Base-by-base conservation (phyloP, 2,113 vertebrate species). In the Xenopus laevis region DNA sequence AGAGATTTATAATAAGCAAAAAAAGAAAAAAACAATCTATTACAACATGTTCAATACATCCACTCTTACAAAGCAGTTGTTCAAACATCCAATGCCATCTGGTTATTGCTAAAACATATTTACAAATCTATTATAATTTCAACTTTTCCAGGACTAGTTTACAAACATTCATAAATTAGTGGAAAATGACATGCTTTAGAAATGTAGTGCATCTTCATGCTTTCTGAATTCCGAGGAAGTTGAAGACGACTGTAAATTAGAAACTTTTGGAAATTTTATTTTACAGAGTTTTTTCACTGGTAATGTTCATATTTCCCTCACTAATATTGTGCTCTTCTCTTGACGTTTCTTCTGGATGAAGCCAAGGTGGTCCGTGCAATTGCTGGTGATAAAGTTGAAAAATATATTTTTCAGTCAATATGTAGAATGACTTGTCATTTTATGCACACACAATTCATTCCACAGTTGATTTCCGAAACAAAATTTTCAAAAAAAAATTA, bases 81-180 rank as follows among this genome's bases (percentile, higher is more conserved):
- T 71, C 68, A 72, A 78, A 82, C 79, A 86, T 82, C 71, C 63
- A 65, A 79, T 84, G 83, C 62, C 79, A 62, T 71, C 83, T 79
- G 71, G 78, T 88, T 90, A 90, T 88, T 88, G 88, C 85, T 89
- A 79, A 79, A 81, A 75, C 65, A 73, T 88, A 78, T 84, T 85
- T 85, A 83, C 68, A 65, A 76, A 80, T 78, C 79, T 88, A 68
- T 53, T 65, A 68, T 71, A 79, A 80, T 78, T 73, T 78, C 79
- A 83, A 82, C 5, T 81, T 61, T 74, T 50, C 81, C 70, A 83
- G 81, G 71, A 82, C 79, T 88, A 86, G 71, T 82, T 84, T 86
- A 89, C 83, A 87, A 86, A 89, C 85, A 85, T 86, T 86, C 85
- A 88, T 81, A 85, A 90, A 90, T 83, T 30, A 86, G 78, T 86